Conservation (phyloP, 1,140 invertebrate species). For the Cotesia vestalis region DNA sequence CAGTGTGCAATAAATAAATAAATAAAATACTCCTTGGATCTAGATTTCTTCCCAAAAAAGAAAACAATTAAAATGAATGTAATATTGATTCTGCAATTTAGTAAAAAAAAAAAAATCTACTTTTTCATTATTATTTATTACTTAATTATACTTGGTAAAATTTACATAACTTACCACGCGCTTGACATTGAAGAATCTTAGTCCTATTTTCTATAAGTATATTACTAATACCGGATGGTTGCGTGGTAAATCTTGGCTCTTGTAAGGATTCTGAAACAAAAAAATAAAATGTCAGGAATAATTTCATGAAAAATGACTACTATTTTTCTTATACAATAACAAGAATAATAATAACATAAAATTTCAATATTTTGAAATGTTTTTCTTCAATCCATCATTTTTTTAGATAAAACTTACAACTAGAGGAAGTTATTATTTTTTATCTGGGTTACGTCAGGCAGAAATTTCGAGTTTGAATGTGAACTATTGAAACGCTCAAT, state of each 20-base stretch:
- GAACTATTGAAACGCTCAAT: too few relatives aligned
- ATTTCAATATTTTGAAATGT: not conserved
- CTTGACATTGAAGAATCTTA: constrained; percentile 90
- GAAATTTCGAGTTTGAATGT: not conserved
- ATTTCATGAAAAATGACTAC: not conserved
- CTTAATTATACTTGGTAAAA: constrained; percentile 3
- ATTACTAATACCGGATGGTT: constrained; percentile 82
- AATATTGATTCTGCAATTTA: too few relatives aligned
- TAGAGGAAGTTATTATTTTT: constrained; percentile 13
- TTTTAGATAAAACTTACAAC: constrained; percentile 5
- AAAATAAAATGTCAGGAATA: constrained; percentile 39
- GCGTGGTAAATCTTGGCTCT: constrained; percentile 84
- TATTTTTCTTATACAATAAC: constrained; percentile 30
- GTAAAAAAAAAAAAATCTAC: not conserved
- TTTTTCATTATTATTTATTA: not conserved
- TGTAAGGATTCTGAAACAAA: constrained; percentile 72
- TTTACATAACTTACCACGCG: constrained; percentile 72
- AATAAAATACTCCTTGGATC: too few relatives aligned
- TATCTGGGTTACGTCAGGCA: not conserved
- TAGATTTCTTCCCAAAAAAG: too few relatives aligned
- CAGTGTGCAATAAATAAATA: too few relatives aligned
- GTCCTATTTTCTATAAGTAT: constrained; percentile 86
- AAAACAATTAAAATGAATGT: too few relatives aligned
- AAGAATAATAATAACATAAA: constrained; percentile 20
- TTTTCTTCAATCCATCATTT: not conserved